Evolutionary conservation across 2,113 vertebrate genomes (phyloP), one percentile per base, ranked within the genome.

Genomic region (Forbesichthys agassizii): DNA sequence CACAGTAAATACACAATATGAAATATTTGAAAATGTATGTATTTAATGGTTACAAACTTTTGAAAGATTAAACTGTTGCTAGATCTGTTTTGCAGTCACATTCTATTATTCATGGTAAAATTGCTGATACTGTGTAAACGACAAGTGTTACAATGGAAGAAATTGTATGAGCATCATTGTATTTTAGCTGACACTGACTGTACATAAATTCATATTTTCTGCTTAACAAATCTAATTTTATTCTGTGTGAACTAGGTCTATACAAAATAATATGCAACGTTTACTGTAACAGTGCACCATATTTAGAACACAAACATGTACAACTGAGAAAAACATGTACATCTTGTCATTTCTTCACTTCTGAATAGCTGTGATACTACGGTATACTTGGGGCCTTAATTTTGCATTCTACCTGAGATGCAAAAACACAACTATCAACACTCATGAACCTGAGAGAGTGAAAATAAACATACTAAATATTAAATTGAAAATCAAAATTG

Each of bases 341-440:
- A 91, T 82, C 83, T 84, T 84, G 85, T 84, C 72, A 78, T 86
- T 88, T 86, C 62, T 51, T 78, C 68, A 83, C 78, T 68, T 78
- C 82, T 71, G 63, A 82, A 82, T 85, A 81, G 82, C 86, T 80
- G 88, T 84, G 75, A 75, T 83, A 88, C 86, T 88, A 86, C 82
- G 84, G 78, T 85, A 83, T 84, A 85, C 16, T 58, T 52, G 71
- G 84, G 90, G 87, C 61, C 77, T 70, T 73, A 58, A 33, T 72
- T 89, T 92, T 92, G 92, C 86, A 90, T 84, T 92, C 92, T 92
- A 92, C 92, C 92, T 93, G 92, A 93, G 93, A 94, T 92, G 93
- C 93, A 93, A 91, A 62, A 92, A 90, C 82, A 86, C 77, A 88
- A 88, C 80, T 82, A 84, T 86, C 75, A 85, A 90, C 86, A 87